Evolutionary conservation across 2,113 vertebrate genomes (phyloP), one percentile per base, ranked within the genome.

Genomic region (Colossoma macropomum): DNA sequence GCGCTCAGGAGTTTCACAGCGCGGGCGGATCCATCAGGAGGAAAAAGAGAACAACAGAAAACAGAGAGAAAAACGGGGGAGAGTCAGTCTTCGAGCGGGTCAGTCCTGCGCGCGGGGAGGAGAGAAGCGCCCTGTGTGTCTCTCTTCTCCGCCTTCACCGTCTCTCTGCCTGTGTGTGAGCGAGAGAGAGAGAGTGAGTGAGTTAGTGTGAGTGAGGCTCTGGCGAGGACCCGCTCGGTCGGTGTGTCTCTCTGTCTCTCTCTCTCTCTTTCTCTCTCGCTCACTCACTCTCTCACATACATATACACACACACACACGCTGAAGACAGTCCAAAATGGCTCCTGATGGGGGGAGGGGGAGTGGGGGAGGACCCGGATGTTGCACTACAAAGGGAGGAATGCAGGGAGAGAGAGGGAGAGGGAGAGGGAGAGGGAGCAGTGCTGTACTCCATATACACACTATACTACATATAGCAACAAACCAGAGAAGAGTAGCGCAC

Each of bases 331-430:
- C 91, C 91, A 91, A 90, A 93, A 89, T 90, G 92, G 91, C 92
- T 89, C 70, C 88, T 91, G 89, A 88, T 81, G 81, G 74, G 89
- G 89, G 86, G 90, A 86, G 90, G 91, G 90, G 83, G 50, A 45
- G 50, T 86, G 90, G 89, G 72, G 91, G 89, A 91, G 93, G 93
- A 91, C 95, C 95, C 95, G 95, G 95, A 96, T 96, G 95, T 95
- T 93, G 87, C 93, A 89, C 89, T 94, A 94, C 94, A 94, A 94
- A 95, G 94, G 85, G 89, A 91, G 92, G 82, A 86, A 89, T 81
- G 86, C 86, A 81, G 85, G 80, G 80, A 83, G 77, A 85, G 87
- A 83, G 41, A 45, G 17, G 8, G 23, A 21, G 84, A 32, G 15
- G 34, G 23, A 32, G 48, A 12, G 38, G 13, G 63, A 54, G 41